Percentiles rank a stretch among this genome's conserved stretches.
phyloP scores from a whole-genome alignment of 1,140 invertebrate genomes.

The Macrosteles quadrilineatus region DNA sequence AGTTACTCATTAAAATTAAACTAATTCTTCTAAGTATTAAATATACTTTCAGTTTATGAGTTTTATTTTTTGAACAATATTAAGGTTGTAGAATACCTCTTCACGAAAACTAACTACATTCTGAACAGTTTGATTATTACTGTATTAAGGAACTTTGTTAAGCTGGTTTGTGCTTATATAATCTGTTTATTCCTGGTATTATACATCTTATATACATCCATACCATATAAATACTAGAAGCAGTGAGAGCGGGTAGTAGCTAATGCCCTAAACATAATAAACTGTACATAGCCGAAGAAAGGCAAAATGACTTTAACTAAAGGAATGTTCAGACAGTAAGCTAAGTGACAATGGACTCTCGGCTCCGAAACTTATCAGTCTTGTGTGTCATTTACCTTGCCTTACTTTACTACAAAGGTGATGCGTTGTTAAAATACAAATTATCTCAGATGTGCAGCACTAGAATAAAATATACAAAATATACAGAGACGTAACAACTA shows the following conservation, averaged over 20 bases:
- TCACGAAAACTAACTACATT: too few relatives aligned
- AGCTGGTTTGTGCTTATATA: background rate
- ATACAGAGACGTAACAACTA: background rate
- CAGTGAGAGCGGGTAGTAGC: background rate
- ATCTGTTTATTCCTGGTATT: background rate
- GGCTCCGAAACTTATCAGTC: slow-evolving; percentile 9
- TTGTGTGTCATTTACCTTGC: background rate
- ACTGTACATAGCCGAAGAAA: background rate
- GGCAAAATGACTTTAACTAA: background rate
- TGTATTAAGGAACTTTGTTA: background rate
- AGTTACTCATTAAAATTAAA: too few relatives aligned
- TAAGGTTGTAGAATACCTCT: too few relatives aligned
- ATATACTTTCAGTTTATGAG: too few relatives aligned
- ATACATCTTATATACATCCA: background rate
- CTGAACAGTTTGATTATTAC: too few relatives aligned
- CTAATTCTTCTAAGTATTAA: too few relatives aligned
- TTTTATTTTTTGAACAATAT: too few relatives aligned
- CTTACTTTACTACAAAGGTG: background rate
- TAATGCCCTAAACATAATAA: slow-evolving; percentile 11
- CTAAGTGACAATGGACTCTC: background rate
- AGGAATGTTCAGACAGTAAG: background rate
- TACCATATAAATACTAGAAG: slow-evolving; percentile 1
- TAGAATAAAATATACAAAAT: slow-evolving; percentile 21
- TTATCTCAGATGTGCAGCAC: background rate
- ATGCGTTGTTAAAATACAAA: slow-evolving; percentile 14